Percentiles rank a stretch among this genome's conserved stretches.
phyloP scores from a whole-genome alignment of 2,113 vertebrate genomes.

The Vulpes ferrilata region DNA sequence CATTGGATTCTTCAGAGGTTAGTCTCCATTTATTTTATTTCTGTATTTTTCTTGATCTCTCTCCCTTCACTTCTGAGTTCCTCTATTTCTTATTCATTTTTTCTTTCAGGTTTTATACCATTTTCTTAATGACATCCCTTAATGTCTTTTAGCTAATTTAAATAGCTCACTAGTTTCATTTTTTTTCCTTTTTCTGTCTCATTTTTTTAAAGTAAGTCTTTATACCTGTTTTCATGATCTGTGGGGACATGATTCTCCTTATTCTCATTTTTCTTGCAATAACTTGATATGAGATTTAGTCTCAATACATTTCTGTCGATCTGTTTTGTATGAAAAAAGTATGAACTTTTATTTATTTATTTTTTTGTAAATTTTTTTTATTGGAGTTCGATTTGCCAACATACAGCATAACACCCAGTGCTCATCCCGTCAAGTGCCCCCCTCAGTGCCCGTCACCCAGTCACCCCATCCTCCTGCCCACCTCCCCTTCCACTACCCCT shows the following conservation, averaged over 20 bases:
- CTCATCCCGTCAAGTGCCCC: too few species aligned
- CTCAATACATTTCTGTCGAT: background rate
- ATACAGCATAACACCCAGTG: too few species aligned
- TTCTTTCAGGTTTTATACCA: background rate
- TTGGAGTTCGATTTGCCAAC: too few species aligned
- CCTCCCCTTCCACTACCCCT: too few species aligned
- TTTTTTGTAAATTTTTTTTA: too few species aligned
- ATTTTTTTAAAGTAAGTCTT: background rate
- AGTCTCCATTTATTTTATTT: slow-evolving; percentile 17
- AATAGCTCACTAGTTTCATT: background rate
- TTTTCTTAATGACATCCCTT: background rate
- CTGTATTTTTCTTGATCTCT: slow-evolving; percentile 21
- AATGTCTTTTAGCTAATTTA: background rate
- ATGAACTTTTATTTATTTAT: background rate
- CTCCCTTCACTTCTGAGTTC: background rate
- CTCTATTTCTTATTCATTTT: background rate
- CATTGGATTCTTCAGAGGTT: background rate
- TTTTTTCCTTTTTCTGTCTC: background rate
- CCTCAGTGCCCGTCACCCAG: too few species aligned
- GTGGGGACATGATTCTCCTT: background rate
- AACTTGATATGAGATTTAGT: slow-evolving; percentile 36
- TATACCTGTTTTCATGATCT: slow-evolving; percentile 4
- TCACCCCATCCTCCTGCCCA: too few species aligned
- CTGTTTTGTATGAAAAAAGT: background rate
- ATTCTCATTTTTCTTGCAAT: slow-evolving; percentile 22